Percentiles rank a stretch among this genome's conserved stretches.
These are phyloP conservation scores for Barbus barbus DNA, from an alignment of 2,113 vertebrate species.

Conservation along the genomic window DNA sequence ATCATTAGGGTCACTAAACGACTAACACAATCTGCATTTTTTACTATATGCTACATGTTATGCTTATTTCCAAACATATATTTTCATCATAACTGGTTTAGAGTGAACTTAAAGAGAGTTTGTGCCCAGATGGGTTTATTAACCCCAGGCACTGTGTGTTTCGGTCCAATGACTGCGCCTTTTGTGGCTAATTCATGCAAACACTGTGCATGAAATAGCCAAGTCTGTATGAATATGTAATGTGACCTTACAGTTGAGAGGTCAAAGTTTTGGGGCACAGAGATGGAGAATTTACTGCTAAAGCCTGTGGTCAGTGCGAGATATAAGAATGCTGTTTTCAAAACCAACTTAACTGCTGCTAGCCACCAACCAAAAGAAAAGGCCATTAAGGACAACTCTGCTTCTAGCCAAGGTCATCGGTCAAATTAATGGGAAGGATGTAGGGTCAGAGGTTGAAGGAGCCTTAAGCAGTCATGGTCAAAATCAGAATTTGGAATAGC, in stretches of 20 bases:
- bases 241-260: neutral
- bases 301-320: neutral
- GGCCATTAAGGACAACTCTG: neutral
- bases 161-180: neutral
- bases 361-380: neutral
- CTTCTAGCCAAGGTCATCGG: neutral
- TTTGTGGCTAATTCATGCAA: neutral
- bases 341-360: neutral
- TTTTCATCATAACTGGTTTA: neutral
- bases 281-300: neutral
- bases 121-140: constrained; percentile 8
- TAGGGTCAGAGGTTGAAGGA: neutral
- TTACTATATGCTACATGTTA: neutral
- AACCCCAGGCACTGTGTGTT: neutral
- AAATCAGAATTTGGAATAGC: neutral
- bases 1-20: neutral
- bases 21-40: neutral
- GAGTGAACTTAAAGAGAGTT: neutral
- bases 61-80: neutral
- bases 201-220: neutral
- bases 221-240: neutral
- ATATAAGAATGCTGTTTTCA: neutral
- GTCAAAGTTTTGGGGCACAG: neutral
- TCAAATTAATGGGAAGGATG: constrained; percentile 17
- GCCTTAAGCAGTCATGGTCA: neutral